Evolutionary conservation across 2,888 invertebrate genomes (phyloP).

Genomic region (Bellardia pandia): DNA sequence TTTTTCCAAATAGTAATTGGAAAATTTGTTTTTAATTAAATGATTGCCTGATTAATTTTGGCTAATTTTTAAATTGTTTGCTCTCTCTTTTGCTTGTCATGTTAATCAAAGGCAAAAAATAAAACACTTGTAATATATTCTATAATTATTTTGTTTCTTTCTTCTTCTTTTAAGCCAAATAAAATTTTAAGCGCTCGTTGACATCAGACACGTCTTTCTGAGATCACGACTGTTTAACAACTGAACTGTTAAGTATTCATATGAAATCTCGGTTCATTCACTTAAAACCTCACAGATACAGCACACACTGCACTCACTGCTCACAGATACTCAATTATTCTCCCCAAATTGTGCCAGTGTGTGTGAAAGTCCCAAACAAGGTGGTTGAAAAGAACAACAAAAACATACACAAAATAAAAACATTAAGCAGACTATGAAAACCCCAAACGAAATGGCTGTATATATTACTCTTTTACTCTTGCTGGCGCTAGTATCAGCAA

Average conservation of each 20-base stretch:
- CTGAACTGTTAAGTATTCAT: conserved; percentile 78
- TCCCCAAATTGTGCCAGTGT: conserved; percentile 20
- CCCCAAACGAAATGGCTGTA: neutral
- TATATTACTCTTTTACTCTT: neutral
- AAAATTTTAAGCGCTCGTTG: conserved; percentile 72
- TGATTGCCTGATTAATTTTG: conserved; percentile 78
- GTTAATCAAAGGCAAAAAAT: conserved; percentile 55
- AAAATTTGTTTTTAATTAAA: conserved; percentile 79
- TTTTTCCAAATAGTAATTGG: conserved; percentile 62
- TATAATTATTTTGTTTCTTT: conserved; percentile 43
- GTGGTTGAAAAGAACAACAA: conserved; percentile 44
- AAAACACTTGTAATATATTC: conserved; percentile 63
- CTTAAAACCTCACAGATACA: conserved; percentile 40
- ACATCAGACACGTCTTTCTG: conserved; percentile 82
- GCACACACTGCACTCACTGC: conserved; percentile 22
- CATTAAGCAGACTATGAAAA: neutral
- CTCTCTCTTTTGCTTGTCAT: conserved; percentile 52
- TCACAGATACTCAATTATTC: conserved; percentile 55
- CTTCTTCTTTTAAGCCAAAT: conserved; percentile 29
- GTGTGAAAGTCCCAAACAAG: neutral
- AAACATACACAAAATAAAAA: neutral
- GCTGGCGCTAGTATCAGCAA: neutral
- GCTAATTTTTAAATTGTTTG: conserved; percentile 76
- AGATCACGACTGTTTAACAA: conserved; percentile 84
- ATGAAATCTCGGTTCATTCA: conserved; percentile 75